Conservation (phyloP, 2,888 invertebrate genomes). For the Hydraecia micacea region DNA sequence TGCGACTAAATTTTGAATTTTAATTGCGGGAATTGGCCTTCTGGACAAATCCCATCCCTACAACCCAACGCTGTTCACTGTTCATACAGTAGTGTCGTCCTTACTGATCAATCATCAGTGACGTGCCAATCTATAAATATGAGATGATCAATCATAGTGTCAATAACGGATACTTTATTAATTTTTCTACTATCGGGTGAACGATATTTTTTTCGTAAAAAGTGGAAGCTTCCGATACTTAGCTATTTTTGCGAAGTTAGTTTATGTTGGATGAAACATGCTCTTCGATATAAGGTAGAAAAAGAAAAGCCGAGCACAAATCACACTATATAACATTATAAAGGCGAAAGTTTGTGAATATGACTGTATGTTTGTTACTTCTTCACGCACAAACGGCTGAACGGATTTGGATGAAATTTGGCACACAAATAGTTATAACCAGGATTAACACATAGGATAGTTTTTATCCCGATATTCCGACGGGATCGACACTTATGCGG, state of each 20-base stretch:
- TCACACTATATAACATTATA: too few relatives aligned
- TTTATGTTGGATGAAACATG: background rate
- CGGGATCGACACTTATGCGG: too few relatives aligned
- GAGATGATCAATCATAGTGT: conserved; percentile 61
- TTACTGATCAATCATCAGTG: conserved; percentile 52
- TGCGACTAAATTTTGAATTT: too few relatives aligned
- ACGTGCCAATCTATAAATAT: conserved; percentile 8
- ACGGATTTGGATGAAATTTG: too few relatives aligned
- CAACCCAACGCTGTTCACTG: background rate
- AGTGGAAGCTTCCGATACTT: background rate
- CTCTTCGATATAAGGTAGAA: background rate
- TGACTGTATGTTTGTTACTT: too few relatives aligned
- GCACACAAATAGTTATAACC: too few relatives aligned
- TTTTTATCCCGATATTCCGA: too few relatives aligned
- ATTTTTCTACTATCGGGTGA: conserved; percentile 36
- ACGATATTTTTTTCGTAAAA: conserved; percentile 39
- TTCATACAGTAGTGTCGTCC: conserved; percentile 20
- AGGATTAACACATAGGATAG: too few relatives aligned
- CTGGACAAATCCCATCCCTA: conserved; percentile 3
- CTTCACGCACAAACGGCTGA: too few relatives aligned
- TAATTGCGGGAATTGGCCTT: too few relatives aligned
- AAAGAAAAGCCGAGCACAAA: background rate
- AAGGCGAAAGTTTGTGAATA: too few relatives aligned
- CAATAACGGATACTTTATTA: conserved; percentile 61
- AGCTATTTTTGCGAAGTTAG: background rate